phyloP scores from a whole-genome alignment of 1,140 invertebrate genomes.

The Lepidurus couesii region DNA sequence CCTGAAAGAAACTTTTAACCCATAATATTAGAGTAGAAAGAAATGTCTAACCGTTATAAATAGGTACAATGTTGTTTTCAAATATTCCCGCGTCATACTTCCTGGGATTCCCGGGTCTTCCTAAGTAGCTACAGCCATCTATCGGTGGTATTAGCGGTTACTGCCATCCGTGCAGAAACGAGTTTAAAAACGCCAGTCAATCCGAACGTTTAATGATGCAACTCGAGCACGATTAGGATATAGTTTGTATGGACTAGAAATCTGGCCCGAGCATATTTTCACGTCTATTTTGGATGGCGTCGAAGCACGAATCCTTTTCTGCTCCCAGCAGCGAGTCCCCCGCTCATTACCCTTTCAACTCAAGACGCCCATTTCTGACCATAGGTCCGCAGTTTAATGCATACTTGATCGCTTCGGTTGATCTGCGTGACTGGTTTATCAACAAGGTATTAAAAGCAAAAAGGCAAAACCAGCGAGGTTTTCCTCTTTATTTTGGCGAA shows the following conservation, averaged over 20 bases:
- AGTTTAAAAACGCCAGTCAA: no score
- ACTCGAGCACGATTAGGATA: neutral
- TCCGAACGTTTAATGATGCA: neutral
- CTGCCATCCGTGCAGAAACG: no score
- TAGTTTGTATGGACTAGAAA: neutral
- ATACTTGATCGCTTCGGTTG: neutral
- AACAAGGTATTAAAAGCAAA: neutral
- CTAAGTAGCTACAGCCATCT: no score
- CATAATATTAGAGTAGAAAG: no score
- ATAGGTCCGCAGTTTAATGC: conserved; percentile 9
- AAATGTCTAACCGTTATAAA: no score
- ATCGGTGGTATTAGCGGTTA: no score
- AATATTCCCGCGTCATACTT: no score
- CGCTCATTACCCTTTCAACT: conserved; percentile 18
- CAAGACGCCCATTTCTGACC: conserved; percentile 13
- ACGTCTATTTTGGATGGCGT: conserved; percentile 5
- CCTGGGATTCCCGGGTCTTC: no score
- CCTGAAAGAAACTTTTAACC: no score
- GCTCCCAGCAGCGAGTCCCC: neutral
- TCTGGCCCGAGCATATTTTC: neutral
- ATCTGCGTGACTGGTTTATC: conserved; percentile 17
- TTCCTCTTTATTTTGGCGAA: neutral
- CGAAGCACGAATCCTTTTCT: neutral
- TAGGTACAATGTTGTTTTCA: no score
- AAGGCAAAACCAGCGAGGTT: neutral